phyloP scores from a whole-genome alignment of 2,888 invertebrate genomes.

The Acholoe squamosa region DNA sequence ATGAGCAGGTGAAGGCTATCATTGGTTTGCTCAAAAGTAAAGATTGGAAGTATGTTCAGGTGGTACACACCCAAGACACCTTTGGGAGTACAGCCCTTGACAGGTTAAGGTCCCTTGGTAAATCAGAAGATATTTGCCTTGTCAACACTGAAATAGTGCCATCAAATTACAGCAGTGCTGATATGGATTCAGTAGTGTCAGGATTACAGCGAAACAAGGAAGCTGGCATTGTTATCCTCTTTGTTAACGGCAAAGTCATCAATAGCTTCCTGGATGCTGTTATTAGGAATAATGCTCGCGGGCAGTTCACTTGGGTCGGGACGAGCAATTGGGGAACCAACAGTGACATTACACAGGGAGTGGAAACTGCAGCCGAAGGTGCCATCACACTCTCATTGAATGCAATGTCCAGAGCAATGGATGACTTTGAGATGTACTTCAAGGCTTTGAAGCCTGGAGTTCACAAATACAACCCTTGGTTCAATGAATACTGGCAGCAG shows the following conservation, averaged over 20 bases:
- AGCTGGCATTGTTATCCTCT: constrained; percentile 74
- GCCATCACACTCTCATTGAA: constrained; percentile 71
- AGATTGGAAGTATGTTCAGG: constrained; percentile 82
- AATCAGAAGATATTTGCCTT: constrained; percentile 76
- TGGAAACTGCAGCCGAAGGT: constrained; percentile 73
- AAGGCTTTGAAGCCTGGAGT: constrained; percentile 50
- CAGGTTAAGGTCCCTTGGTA: constrained; percentile 71
- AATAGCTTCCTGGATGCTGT: constrained; percentile 70
- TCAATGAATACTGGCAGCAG: constrained; percentile 71
- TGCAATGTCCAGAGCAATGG: neutral
- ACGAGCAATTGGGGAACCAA: constrained; percentile 74
- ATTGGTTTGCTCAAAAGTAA: constrained; percentile 79
- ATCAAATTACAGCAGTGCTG: constrained; percentile 28
- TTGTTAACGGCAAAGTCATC: constrained; percentile 74
- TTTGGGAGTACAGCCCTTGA: constrained; percentile 73
- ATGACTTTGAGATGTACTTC: constrained; percentile 67
- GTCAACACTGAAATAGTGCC: constrained; percentile 67
- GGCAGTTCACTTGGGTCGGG: constrained; percentile 74
- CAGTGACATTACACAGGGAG: constrained; percentile 72
- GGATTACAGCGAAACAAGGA: constrained; percentile 69
- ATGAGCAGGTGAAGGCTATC: constrained; percentile 75
- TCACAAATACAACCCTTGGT: constrained; percentile 66
- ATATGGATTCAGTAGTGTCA: constrained; percentile 68
- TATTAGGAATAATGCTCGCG: constrained; percentile 70
- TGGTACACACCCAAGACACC: constrained; percentile 77